phyloP scores from a whole-genome alignment of 2,888 invertebrate species.

The Apodemia zela region DNA sequence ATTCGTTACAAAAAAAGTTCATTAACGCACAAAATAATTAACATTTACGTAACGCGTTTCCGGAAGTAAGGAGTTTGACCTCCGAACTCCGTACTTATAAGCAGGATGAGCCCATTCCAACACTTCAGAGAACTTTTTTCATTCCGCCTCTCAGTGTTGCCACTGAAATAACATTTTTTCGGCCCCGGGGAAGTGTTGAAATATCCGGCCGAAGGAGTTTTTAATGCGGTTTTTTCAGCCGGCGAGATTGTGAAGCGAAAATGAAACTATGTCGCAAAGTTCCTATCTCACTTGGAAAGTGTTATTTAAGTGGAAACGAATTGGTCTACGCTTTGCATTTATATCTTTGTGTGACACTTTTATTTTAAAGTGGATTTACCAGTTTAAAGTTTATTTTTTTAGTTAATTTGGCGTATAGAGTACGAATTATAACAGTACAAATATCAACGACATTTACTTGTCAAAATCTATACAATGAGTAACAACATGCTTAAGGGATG shows the following conservation, averaged over 20 bases:
- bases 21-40: constrained; percentile 20
- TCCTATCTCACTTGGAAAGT: constrained; percentile 20
- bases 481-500: no score
- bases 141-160: constrained; percentile 39
- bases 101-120: constrained; percentile 25
- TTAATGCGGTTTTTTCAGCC: constrained; percentile 29
- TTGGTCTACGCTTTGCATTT: constrained; percentile 18
- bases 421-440: neutral
- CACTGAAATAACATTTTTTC: constrained; percentile 35
- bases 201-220: constrained; percentile 29
- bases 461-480: no score
- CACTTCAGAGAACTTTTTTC: constrained; percentile 32
- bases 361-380: constrained; percentile 14
- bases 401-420: neutral
- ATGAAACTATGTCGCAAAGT: constrained; percentile 24
- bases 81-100: constrained; percentile 13
- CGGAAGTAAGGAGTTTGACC: constrained; percentile 30
- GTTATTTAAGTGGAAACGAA: constrained; percentile 22
- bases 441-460: neutral
- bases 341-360: constrained; percentile 13
- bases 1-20: neutral
- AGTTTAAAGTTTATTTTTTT: neutral
- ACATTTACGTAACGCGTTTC: constrained; percentile 25
- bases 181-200: constrained; percentile 33
- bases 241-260: constrained; percentile 20